These are phyloP conservation scores for Stichopus horrens DNA, from an alignment of 53 echinoderm and acorn worm species.

Conservation along the genomic window DNA sequence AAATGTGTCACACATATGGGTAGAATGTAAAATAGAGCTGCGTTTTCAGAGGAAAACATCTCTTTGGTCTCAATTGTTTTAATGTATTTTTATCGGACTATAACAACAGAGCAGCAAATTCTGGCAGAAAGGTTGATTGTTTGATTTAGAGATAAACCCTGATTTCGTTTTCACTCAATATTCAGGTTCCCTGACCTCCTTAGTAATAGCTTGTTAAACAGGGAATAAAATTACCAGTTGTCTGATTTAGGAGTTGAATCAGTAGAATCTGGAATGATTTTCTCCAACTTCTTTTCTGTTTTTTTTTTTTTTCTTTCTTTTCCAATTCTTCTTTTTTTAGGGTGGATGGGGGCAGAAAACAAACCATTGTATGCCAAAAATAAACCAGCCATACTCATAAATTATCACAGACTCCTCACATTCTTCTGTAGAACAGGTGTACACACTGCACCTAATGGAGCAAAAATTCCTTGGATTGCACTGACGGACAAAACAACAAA, in stretches of 20 bases:
- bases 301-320: not conserved
- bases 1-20: too few relatives aligned
- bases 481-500: slow-evolving; percentile 29
- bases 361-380: not conserved
- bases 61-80: too few relatives aligned
- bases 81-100: too few relatives aligned
- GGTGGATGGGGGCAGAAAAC: not conserved
- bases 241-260: not conserved
- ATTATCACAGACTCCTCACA: not conserved
- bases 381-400: not conserved
- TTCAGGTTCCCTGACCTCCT: not conserved
- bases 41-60: too few relatives aligned
- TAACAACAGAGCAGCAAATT: not conserved
- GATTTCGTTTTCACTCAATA: not conserved
- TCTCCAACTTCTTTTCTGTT: not conserved
- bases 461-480: slow-evolving; percentile 21
- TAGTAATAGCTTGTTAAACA: not conserved
- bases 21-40: too few relatives aligned
- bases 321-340: not conserved
- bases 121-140: not conserved
- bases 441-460: not conserved
- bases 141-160: too few relatives aligned
- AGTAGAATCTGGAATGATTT: not conserved
- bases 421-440: slow-evolving; percentile 24
- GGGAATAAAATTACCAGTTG: not conserved